Percentiles rank a stretch among this genome's conserved stretches.
phyloP scores from a whole-genome alignment of 2,113 vertebrate genomes.

The Entelurus aequoreus region DNA sequence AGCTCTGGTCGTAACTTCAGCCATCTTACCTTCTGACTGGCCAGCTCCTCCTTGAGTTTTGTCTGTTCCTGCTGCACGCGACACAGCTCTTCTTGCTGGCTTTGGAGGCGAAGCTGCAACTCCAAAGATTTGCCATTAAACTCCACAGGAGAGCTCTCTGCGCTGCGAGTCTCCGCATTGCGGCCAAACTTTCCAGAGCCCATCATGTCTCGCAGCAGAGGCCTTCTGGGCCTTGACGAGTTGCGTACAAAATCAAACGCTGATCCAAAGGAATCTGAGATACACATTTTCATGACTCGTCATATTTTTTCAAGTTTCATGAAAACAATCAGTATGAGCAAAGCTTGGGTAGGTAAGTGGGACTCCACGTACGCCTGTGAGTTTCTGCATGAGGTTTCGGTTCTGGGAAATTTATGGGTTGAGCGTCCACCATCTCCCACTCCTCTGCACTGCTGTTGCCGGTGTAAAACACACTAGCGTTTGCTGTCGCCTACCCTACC shows the following conservation, averaged over 20 bases:
- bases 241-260: conserved; percentile 84
- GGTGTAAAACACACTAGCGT: conserved; percentile 87
- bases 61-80: conserved; percentile 80
- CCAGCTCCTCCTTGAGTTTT: conserved; percentile 74
- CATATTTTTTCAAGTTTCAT: neutral
- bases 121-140: conserved; percentile 71
- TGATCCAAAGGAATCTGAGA: conserved; percentile 72
- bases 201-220: conserved; percentile 75
- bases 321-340: neutral
- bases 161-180: conserved; percentile 62
- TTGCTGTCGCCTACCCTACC: conserved; percentile 77
- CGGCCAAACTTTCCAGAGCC: conserved; percentile 66
- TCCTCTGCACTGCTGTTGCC: conserved; percentile 74
- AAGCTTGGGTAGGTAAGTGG: neutral
- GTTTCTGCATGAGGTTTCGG: conserved; percentile 70
- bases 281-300: neutral
- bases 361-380: conserved; percentile 73
- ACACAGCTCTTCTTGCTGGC: conserved; percentile 83
- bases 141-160: conserved; percentile 67
- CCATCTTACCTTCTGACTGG: conserved; percentile 67
- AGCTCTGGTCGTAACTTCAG: neutral
- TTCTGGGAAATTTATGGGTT: conserved; percentile 81
- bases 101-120: conserved; percentile 77
- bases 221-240: conserved; percentile 73
- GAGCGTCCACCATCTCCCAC: conserved; percentile 89